Conservation (phyloP, 2,888 invertebrate genomes). For the Torymus auratus region DNA sequence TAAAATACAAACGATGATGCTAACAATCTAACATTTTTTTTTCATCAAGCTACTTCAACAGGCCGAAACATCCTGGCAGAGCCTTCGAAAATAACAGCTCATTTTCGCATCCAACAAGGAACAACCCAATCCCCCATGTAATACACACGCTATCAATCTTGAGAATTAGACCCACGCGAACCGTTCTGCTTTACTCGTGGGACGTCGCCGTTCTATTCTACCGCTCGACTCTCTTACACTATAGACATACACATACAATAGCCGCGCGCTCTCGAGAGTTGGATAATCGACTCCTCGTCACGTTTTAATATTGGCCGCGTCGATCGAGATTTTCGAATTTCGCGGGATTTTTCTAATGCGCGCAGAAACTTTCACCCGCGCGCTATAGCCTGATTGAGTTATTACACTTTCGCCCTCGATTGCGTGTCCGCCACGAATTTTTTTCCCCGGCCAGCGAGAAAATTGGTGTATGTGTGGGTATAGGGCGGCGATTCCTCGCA, state of each 20-base stretch:
- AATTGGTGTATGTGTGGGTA: conserved; percentile 25
- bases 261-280: too few species aligned
- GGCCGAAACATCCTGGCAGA: too few species aligned
- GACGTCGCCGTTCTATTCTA: not conserved
- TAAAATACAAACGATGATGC: too few species aligned
- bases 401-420: conserved; percentile 57
- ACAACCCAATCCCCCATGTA: not conserved
- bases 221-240: too few species aligned
- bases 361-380: conserved; percentile 48
- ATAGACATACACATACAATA: too few species aligned
- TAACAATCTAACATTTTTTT: too few species aligned
- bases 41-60: too few species aligned
- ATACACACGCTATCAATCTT: conserved; percentile 31
- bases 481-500: too few species aligned
- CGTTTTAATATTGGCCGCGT: conserved; percentile 49
- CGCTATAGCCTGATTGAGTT: conserved; percentile 41
- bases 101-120: not conserved
- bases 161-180: conserved; percentile 19
- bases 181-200: not conserved
- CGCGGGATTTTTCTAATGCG: conserved; percentile 7
- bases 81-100: not conserved
- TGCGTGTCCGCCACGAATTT: conserved; percentile 44
- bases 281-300: conserved; percentile 50
- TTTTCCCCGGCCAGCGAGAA: not conserved
- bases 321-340: conserved; percentile 53